phyloP scores from a whole-genome alignment of 2,888 invertebrate species.

The Drosophila rubida region DNA sequence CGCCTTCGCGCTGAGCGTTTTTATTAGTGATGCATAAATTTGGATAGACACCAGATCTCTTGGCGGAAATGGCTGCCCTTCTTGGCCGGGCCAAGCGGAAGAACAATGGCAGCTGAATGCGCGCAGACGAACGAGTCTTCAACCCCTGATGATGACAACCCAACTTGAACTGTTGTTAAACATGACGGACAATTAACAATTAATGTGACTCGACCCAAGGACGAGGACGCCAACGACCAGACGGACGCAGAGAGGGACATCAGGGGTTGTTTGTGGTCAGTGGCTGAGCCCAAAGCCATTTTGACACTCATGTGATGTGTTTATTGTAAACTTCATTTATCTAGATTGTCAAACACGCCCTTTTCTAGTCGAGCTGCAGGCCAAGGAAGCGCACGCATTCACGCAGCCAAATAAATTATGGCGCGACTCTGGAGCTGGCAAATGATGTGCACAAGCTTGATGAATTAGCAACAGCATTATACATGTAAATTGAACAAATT shows the following conservation, averaged over 20 bases:
- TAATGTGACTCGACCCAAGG: constrained; percentile 28
- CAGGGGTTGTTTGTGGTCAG: constrained; percentile 42
- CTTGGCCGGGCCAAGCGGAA: neutral
- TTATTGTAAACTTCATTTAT: constrained; percentile 66
- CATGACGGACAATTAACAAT: constrained; percentile 67
- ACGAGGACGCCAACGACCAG: constrained; percentile 1
- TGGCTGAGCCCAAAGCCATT: constrained; percentile 59
- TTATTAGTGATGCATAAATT: constrained; percentile 49
- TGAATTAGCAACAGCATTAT: neutral
- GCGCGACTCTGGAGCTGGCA: neutral
- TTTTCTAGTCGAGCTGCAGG: constrained; percentile 34
- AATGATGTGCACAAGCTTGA: neutral
- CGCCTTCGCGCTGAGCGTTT: constrained; percentile 13
- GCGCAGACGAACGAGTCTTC: neutral
- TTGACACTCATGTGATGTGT: constrained; percentile 65
- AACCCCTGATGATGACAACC: constrained; percentile 24
- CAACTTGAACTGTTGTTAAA: constrained; percentile 54
- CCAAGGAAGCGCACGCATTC: constrained; percentile 11
- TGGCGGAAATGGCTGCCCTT: constrained; percentile 62
- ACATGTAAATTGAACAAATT: no score
- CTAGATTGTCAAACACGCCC: constrained; percentile 54
- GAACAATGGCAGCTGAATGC: constrained; percentile 62
- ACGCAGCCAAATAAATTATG: constrained; percentile 4
- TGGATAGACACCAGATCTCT: constrained; percentile 22
- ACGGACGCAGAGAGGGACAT: neutral